Evolutionary conservation across 2,113 vertebrate species (phyloP).

Genomic region (Poeciliopsis retropinna): DNA sequence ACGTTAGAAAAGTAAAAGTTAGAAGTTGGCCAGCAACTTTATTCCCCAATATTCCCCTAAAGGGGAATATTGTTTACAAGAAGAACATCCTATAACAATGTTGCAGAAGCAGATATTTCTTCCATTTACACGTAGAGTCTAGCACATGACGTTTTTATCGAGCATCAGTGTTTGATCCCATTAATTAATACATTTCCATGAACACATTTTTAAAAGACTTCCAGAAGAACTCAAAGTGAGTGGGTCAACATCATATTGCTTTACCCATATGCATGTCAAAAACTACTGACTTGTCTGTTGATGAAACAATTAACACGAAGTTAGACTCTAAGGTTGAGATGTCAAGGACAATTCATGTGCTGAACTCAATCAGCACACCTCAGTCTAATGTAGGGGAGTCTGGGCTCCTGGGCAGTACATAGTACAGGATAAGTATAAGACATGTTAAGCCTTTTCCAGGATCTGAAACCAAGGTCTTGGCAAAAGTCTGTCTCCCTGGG

Average conservation of each 20-base stretch:
- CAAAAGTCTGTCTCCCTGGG: slow-evolving; percentile 69
- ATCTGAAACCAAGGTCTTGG: slow-evolving; percentile 76
- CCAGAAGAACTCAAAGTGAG: neutral
- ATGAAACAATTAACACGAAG: slow-evolving; percentile 36
- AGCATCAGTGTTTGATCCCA: neutral
- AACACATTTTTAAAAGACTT: neutral
- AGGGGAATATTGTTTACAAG: neutral
- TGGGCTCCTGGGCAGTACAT: slow-evolving; percentile 58
- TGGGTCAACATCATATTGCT: neutral
- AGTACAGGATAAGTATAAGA: slow-evolving; percentile 68
- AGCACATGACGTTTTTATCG: neutral
- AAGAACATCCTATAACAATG: no score
- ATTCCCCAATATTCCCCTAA: no score
- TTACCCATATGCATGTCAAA: neutral
- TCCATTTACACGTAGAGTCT: neutral
- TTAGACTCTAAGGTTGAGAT: slow-evolving; percentile 44
- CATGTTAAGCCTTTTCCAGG: slow-evolving; percentile 59
- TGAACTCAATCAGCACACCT: slow-evolving; percentile 47
- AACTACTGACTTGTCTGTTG: slow-evolving; percentile 49
- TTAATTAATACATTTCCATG: neutral
- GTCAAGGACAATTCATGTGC: slow-evolving; percentile 62
- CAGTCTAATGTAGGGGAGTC: slow-evolving; percentile 60
- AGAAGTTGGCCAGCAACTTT: neutral
- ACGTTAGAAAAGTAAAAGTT: no score
- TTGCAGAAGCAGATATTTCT: no score